Conservation (phyloP, 2,797 vertebrate species). For the Pyrocephalus nanus region DNA sequence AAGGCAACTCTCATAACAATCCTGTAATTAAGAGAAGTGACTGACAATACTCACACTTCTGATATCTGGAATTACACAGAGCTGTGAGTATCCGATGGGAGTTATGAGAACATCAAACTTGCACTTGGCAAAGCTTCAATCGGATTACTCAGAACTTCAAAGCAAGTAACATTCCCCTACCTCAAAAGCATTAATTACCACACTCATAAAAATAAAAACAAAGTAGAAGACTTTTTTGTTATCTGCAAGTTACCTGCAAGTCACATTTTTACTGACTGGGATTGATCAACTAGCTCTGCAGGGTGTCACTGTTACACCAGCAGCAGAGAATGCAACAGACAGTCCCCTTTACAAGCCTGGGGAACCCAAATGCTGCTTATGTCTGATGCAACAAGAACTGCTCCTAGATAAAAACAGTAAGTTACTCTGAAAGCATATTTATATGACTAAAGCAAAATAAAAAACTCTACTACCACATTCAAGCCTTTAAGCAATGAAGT, state of each 20-base stretch:
- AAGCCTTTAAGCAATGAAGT: neutral
- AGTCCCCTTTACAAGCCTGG: neutral
- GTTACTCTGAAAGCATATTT: neutral
- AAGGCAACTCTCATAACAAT: neutral
- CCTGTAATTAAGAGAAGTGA: neutral
- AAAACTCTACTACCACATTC: neutral
- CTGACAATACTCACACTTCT: neutral
- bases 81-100: neutral
- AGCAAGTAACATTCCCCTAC: neutral
- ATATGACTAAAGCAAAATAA: neutral
- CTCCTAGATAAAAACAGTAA: neutral
- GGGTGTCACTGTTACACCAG: fast-evolving
- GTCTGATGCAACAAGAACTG: neutral
- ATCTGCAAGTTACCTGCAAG: neutral
- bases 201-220: neutral
- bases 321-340: neutral
- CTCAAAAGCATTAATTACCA: neutral
- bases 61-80: neutral
- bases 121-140: neutral
- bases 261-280: neutral
- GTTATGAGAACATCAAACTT: neutral
- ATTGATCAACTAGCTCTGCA: neutral
- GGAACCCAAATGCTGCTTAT: neutral
- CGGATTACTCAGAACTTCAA: neutral
- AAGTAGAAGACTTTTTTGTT: neutral